Conservation (phyloP, 2,888 invertebrate genomes). For the Drymonia ruficornis region DNA sequence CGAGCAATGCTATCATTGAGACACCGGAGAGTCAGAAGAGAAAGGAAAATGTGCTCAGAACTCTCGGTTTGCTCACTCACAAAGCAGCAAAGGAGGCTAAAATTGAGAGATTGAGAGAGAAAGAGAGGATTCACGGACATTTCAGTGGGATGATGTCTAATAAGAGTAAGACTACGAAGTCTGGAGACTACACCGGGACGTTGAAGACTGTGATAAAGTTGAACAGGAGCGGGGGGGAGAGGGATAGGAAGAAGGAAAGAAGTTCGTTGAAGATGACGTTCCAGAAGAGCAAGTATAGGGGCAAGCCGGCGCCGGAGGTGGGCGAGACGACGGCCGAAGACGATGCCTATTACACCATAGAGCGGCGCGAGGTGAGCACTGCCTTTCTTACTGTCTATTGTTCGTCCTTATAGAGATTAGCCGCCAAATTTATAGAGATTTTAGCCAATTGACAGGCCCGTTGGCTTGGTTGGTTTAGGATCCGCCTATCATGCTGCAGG, state of each 20-base stretch:
- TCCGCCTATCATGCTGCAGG: no score
- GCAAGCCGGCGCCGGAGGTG: slow-evolving; percentile 77
- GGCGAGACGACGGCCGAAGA: slow-evolving; percentile 66
- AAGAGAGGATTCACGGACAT: slow-evolving; percentile 63
- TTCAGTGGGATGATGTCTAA: slow-evolving; percentile 51
- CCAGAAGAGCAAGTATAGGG: slow-evolving; percentile 88
- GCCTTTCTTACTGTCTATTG: slow-evolving; percentile 8
- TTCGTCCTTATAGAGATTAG: neutral
- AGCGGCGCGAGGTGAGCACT: slow-evolving; percentile 80
- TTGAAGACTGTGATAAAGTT: slow-evolving; percentile 93
- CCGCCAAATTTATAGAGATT: no score
- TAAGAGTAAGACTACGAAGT: slow-evolving; percentile 60
- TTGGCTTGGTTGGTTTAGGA: no score
- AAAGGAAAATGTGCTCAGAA: slow-evolving; percentile 90
- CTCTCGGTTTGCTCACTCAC: slow-evolving; percentile 90
- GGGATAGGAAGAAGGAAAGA: slow-evolving; percentile 86
- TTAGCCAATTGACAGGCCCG: no score
- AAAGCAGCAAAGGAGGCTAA: slow-evolving; percentile 89
- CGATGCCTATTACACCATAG: slow-evolving; percentile 88
- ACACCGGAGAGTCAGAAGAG: slow-evolving; percentile 87
- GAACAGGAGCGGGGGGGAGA: slow-evolving; percentile 80
- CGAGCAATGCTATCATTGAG: slow-evolving; percentile 70
- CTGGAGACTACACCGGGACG: slow-evolving; percentile 90
- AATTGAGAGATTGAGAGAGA: slow-evolving; percentile 83
- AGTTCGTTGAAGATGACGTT: slow-evolving; percentile 92